Evolutionary conservation across 64 coral and sea anemone species (phyloP).

Genomic region (Anthopleura sola): DNA sequence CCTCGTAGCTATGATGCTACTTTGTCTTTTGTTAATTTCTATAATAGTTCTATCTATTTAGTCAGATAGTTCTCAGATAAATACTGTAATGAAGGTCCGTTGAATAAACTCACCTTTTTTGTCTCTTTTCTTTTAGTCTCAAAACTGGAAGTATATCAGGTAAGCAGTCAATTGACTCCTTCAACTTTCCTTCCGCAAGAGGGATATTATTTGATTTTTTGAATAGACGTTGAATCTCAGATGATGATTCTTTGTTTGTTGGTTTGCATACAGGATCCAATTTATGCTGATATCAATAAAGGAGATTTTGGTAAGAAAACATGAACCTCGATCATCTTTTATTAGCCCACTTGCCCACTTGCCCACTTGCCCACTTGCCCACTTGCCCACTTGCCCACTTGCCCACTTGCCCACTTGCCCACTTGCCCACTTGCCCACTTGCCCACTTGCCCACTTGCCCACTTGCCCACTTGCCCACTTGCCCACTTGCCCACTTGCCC

Average conservation of each 20-base stretch:
- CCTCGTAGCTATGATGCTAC: no score
- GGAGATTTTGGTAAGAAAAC: background rate
- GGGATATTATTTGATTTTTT: background rate
- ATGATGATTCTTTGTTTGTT: background rate
- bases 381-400: background rate
- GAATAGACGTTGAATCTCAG: background rate
- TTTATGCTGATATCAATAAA: slow-evolving; percentile 21
- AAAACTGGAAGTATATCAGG: slow-evolving; percentile 4
- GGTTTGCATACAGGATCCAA: background rate
- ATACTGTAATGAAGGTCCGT: no score
- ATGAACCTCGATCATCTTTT: background rate
- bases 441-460: background rate
- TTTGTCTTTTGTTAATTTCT: no score
- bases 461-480: background rate
- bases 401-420: background rate
- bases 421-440: no score
- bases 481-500: background rate
- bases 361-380: background rate
- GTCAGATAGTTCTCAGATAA: no score
- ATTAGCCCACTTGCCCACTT: background rate
- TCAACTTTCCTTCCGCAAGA: background rate
- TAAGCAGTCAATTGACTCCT: background rate
- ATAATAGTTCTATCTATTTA: no score
- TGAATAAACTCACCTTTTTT: background rate
- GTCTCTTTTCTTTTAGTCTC: background rate